Evolutionary conservation across 2,113 vertebrate species (phyloP), one percentile per base, ranked within the genome.

Genomic region (Pomatorhinus ruficollis): DNA sequence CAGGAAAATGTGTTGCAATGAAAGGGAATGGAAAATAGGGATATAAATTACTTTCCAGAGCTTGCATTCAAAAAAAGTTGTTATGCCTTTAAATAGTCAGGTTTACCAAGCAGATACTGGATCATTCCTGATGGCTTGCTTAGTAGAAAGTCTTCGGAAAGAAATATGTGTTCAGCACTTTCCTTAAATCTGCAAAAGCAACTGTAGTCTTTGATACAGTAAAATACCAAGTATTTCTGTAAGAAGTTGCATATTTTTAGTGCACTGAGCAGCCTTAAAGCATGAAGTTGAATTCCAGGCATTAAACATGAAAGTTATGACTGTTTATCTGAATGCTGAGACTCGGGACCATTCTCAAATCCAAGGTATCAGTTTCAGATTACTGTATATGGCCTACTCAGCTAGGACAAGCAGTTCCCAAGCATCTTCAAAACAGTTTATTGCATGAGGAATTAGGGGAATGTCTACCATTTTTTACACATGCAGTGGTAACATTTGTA

Each of bases 1-100:
- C 95, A 95, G 74, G 72, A 68, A 94, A 86, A 82, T 89, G 53
- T 92, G 90, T 94, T 95, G 86, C 70, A 93, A 78, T 89, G 89
- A 89, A 95, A 93, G 77, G 89, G 69, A 97, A 89, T 91, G 66
- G 74, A 96, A 92, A 86, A 31, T 63, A 85, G 69, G 59, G 83
- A 71, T 76, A 89, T 96, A 96, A 96, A 96, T 90, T 83, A 85
- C 87, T 90, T 95, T 94, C 87, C 95, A 52, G 70, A 93, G 69
- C 56, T 91, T 93, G 93, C 64, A 63, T 96, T 96, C 83, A 95
- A 90, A 96, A 96, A 97, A 91, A 76, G 52, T 88, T 97, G 25
- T 88, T 95, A 92, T 97, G 90, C 81, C 42, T 84, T 77, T 87
- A 76, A 91, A 92, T 83, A 76, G 65, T 69, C 31, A 93, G 83